phyloP scores from a whole-genome alignment of 2,797 vertebrate genomes.

The Danio tinwini region DNA sequence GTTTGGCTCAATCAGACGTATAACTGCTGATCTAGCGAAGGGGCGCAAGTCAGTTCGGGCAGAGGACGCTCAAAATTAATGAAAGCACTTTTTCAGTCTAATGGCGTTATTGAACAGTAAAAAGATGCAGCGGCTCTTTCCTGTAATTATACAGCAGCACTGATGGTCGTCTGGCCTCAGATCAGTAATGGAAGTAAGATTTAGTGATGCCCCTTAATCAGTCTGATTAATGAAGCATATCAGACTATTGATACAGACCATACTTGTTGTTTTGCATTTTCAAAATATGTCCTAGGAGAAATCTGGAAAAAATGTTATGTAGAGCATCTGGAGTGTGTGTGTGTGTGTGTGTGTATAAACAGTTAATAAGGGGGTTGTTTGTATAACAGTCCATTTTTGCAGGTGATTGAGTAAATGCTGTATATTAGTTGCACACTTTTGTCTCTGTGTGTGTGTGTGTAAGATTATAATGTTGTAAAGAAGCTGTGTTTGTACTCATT shows the following conservation, averaged over 20 bases:
- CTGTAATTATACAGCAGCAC: conserved; percentile 46
- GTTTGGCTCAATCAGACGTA: neutral
- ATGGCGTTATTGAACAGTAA: conserved; percentile 41
- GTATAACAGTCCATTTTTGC: neutral
- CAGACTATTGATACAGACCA: conserved; percentile 27
- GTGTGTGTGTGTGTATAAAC: no score
- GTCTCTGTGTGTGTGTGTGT: neutral
- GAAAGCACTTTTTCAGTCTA: conserved; percentile 33
- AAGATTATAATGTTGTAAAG: neutral
- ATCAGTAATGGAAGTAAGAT: conserved; percentile 49
- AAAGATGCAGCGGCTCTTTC: conserved; percentile 28
- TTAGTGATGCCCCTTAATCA: conserved; percentile 29
- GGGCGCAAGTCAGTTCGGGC: neutral
- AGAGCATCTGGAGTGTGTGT: neutral
- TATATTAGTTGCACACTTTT: neutral
- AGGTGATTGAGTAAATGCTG: neutral
- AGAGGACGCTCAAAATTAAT: conserved; percentile 31
- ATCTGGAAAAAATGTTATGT: neutral
- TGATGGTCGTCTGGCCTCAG: conserved; percentile 31
- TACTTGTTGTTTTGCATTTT: conserved; percentile 12
- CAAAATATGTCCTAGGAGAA: conserved; percentile 15
- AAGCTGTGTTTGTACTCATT: neutral
- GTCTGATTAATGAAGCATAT: conserved; percentile 43
- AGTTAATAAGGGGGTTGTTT: neutral
- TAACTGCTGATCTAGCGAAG: conserved; percentile 6